Evolutionary conservation across 2,113 vertebrate species (phyloP).

Genomic region (Tetrax tetrax): DNA sequence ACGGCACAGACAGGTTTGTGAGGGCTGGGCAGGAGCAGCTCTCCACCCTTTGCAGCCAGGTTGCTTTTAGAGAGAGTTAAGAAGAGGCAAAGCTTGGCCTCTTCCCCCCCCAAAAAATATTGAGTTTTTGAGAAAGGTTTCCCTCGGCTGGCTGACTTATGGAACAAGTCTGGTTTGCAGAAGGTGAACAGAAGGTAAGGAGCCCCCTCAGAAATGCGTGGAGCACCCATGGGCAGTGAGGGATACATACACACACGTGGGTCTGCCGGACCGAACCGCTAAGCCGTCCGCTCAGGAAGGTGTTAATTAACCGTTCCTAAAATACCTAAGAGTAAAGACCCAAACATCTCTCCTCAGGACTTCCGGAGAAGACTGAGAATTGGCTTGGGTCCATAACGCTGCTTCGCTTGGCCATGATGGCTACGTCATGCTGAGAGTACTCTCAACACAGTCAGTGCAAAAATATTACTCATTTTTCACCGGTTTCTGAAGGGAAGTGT

Average conservation of each 20-base stretch:
- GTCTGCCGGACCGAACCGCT: neutral
- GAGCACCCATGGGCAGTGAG: neutral
- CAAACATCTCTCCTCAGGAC: neutral
- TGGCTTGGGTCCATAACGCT: neutral
- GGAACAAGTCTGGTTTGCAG: neutral
- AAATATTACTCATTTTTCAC: neutral
- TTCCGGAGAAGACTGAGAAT: neutral
- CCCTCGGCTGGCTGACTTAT: neutral
- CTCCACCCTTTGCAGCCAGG: neutral
- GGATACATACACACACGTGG: neutral
- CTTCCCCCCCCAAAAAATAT: neutral
- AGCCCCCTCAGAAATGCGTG: accelerated
- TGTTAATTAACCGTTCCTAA: neutral
- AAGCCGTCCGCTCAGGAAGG: neutral
- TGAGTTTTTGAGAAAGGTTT: neutral
- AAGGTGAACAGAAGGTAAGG: neutral
- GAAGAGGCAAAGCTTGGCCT: neutral
- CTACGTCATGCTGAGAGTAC: neutral
- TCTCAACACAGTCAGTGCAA: neutral
- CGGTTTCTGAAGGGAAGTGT: neutral
- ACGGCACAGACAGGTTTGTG: accelerated
- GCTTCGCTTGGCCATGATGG: too few relatives aligned
- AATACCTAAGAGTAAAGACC: neutral
- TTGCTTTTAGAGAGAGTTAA: neutral
- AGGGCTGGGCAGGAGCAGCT: neutral